Evolutionary conservation across 2,888 invertebrate species (phyloP), one percentile per base, ranked within the genome.

Genomic region (Macrophya annulata): DNA sequence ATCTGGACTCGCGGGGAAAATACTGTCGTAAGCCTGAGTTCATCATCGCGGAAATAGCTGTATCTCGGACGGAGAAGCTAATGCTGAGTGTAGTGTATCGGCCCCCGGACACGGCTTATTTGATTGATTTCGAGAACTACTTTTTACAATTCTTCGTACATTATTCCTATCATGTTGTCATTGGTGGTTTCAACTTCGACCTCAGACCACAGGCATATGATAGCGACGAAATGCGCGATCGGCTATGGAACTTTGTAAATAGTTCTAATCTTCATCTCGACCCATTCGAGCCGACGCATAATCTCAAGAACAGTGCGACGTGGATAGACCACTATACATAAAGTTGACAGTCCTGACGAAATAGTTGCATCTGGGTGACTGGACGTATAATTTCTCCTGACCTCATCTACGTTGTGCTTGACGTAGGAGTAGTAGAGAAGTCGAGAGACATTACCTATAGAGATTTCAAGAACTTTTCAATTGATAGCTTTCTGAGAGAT

Each of bases 381-480:
- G 0, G 72, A 72, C 15, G 43, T 72, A 40, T 72, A 43, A 8
- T 72, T 72, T 72, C 72, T 72, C 72, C 43, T n/a, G 72, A 72
- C n/a, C 72, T 72, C 8, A 72, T 43, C 31, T 31, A 31, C 31
- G 31, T 31, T 3, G 31, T 31, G 31, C 31, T 31, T 31, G 31
- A 31, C 31, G 31, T 31, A 31, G 31, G 31, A 31, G 43, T 43
- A 72, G 72, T 10, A 12, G 8, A n/a, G 4, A 1, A 17, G 15
- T n/a, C 72, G 43, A 40, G 72, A 8, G 72, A 72, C 8, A n/a
- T 72, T 21, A 9, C 43, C n/a, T 43, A 31, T n/a, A 40, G 72
- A n/a, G 21, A 72, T 43, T 72, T 72, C 72, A 72, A n/a, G n/a
- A 72, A 21, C 43, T 72, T 72, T 17, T 43, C n/a, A 17, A 72